Evolutionary conservation across 2,797 vertebrate genomes (phyloP).

Genomic region (Rhinogobio ventralis): DNA sequence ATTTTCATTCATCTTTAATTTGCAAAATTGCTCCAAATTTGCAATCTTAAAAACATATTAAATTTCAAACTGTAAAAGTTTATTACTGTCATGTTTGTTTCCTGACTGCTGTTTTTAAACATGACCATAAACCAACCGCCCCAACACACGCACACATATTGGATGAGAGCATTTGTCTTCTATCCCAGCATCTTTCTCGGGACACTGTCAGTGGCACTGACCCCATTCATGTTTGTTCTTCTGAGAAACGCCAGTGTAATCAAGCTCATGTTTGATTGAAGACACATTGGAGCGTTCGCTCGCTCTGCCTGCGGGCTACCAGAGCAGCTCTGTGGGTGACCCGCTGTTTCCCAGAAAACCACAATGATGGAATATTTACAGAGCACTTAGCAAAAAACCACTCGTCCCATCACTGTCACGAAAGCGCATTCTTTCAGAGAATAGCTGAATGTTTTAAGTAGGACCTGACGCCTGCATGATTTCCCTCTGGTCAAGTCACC

Average conservation of each 20-base stretch:
- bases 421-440: not conserved
- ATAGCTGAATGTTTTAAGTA: not conserved
- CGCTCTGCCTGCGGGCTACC: constrained; percentile 37
- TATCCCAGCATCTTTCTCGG: not conserved
- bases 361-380: constrained; percentile 54
- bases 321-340: constrained; percentile 48
- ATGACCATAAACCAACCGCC: not conserved
- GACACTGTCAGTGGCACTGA: constrained; percentile 5
- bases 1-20: not conserved
- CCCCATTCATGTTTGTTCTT: constrained; percentile 29
- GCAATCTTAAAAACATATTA: not conserved
- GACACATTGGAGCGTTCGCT: constrained; percentile 5
- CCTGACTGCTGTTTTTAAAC: not conserved
- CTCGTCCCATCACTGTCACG: not conserved
- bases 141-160: not conserved
- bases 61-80: not conserved
- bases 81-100: not conserved
- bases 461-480: not conserved
- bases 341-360: constrained; percentile 36
- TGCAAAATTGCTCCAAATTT: not conserved
- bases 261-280: constrained; percentile 32
- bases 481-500: not conserved
- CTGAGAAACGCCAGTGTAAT: constrained; percentile 40
- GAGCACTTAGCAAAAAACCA: constrained; percentile 23
- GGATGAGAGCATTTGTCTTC: not conserved